These are phyloP conservation scores for Aradophagus sp. DNA, from an alignment of 1,140 invertebrate genomes.

Conservation along the genomic window DNA sequence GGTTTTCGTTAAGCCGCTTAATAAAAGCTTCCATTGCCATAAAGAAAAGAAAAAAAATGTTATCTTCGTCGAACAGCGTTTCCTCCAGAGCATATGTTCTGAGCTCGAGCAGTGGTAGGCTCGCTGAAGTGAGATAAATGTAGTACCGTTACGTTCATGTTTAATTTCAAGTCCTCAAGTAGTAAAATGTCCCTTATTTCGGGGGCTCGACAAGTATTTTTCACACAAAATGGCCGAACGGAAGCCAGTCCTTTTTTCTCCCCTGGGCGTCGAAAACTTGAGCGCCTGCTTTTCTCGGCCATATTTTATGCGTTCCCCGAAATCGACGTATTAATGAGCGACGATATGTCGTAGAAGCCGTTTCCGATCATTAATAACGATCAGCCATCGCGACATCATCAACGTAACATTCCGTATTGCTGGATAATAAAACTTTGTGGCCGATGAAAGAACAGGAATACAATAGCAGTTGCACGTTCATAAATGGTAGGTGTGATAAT, in stretches of 20 bases:
- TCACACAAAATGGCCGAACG: conserved; percentile 31
- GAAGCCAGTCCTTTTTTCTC: conserved; percentile 22
- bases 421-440: conserved; percentile 11
- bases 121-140: conserved; percentile 33
- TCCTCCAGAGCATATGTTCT: conserved; percentile 7
- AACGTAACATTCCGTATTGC: conserved; percentile 2
- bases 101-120: conserved; percentile 6
- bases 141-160: conserved; percentile 14
- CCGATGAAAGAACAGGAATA: background rate
- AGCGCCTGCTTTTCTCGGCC: conserved; percentile 18
- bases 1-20: no score
- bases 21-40: no score
- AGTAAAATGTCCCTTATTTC: conserved; percentile 13
- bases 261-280: conserved; percentile 10
- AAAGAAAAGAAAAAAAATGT: no score
- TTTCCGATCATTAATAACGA: conserved; percentile 35
- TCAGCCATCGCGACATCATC: conserved; percentile 8
- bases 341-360: conserved; percentile 18
- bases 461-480: conserved; percentile 3
- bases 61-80: no score
- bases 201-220: conserved; percentile 12
- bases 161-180: conserved; percentile 27
- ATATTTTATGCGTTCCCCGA: conserved; percentile 27
- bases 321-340: conserved; percentile 13
- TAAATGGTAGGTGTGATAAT: conserved; percentile 17